Percentiles rank a stretch among this genome's conserved stretches.
phyloP scores from a whole-genome alignment of 2,113 vertebrate genomes.

The Ivindomyrus marchei region DNA sequence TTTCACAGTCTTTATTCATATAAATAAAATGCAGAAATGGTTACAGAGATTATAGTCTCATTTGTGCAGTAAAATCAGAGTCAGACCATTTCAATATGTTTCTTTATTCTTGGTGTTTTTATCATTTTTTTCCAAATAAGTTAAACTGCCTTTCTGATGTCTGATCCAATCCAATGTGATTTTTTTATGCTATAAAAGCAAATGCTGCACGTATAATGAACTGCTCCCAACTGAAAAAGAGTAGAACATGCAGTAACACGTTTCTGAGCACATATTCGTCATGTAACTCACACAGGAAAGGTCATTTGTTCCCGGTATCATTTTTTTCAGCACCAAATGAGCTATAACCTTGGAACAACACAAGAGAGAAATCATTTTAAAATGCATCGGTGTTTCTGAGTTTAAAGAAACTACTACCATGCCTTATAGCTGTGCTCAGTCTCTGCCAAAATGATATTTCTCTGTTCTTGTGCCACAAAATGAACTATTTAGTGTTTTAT shows the following conservation, averaged over 20 bases:
- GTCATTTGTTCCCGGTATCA: background rate
- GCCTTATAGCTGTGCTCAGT: conserved; percentile 30
- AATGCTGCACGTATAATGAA: background rate
- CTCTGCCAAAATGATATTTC: conserved; percentile 21
- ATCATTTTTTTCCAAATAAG: background rate
- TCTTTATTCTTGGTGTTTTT: background rate
- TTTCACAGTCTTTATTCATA: background rate
- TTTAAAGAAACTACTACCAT: conserved; percentile 34
- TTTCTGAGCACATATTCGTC: background rate
- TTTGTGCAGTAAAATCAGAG: background rate
- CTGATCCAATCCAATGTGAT: background rate
- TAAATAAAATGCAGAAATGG: background rate
- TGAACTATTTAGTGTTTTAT: conserved; percentile 28
- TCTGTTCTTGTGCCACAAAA: conserved; percentile 30
- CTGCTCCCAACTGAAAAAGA: background rate
- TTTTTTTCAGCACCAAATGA: background rate
- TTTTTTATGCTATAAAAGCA: background rate
- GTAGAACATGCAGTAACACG: background rate
- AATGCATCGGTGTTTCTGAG: conserved; percentile 22
- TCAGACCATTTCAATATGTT: background rate
- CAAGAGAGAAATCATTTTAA: conserved; percentile 8
- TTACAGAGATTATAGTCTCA: background rate
- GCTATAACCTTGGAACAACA: background rate
- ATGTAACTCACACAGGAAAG: conserved; percentile 2
- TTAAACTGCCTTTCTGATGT: background rate